A percentile compares a stretch with the other conserved stretches of the same genome.
Conservation (phyloP, 2,888 invertebrate genomes). For the Coremacera marginata region DNA sequence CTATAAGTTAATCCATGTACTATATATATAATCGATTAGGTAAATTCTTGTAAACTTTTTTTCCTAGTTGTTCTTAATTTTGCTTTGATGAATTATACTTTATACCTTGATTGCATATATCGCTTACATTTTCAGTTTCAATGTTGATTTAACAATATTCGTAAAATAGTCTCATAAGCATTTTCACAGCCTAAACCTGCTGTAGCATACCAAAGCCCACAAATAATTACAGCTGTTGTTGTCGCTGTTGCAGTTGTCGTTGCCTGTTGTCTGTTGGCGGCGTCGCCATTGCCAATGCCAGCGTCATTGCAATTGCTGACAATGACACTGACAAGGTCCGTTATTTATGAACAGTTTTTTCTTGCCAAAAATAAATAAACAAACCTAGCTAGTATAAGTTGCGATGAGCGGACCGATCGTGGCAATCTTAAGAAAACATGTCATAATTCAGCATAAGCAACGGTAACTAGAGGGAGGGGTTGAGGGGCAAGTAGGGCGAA, state of each 20-base stretch:
- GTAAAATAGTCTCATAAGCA: constrained; percentile 5
- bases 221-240: constrained; percentile 22
- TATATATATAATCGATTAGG: no score
- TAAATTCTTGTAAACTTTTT: no score
- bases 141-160: no score
- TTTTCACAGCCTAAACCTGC: constrained; percentile 23
- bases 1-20: no score
- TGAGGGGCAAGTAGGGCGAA: not conserved
- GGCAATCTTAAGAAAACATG: constrained; percentile 38
- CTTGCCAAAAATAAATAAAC: constrained; percentile 49
- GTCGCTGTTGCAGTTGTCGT: constrained; percentile 11
- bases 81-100: no score
- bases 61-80: no score
- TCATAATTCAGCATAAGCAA: constrained; percentile 29
- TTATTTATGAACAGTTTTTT: constrained; percentile 57
- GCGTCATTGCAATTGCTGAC: constrained; percentile 48
- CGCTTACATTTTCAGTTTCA: no score
- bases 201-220: not conserved
- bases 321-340: constrained; percentile 56
- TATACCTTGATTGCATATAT: no score
- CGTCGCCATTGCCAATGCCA: constrained; percentile 35
- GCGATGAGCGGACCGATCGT: constrained; percentile 20
- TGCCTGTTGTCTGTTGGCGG: constrained; percentile 39
- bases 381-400: not conserved
- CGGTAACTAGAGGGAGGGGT: not conserved